Conservation (phyloP, 2,797 vertebrate species). For the Bryconaethiops microstoma region DNA sequence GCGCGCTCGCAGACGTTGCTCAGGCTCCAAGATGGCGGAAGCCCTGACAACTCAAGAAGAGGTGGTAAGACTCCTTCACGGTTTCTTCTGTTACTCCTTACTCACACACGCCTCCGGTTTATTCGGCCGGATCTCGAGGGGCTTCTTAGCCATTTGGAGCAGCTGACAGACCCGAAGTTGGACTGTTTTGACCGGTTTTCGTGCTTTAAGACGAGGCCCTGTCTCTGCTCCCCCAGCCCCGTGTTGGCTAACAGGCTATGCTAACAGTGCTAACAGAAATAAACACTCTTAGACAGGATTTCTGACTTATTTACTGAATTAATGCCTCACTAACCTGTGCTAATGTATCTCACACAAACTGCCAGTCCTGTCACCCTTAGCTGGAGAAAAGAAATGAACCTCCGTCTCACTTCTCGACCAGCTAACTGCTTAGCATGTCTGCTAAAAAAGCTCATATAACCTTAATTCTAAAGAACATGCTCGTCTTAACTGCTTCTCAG, state of each 20-base stretch:
- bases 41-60: conserved; percentile 86
- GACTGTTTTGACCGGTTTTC: neutral
- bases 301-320: neutral
- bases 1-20: conserved; percentile 81
- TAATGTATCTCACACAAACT: neutral
- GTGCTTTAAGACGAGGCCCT: conserved; percentile 15
- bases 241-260: neutral
- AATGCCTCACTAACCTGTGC: neutral
- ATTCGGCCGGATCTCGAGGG: neutral
- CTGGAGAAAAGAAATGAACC: neutral
- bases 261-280: neutral
- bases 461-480: no score
- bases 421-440: neutral
- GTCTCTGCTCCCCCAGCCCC: conserved; percentile 6
- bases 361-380: neutral
- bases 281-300: neutral
- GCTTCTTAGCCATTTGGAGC: no score
- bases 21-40: conserved; percentile 89
- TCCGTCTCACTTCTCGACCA: neutral
- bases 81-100: neutral
- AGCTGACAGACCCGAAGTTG: neutral
- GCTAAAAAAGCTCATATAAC: neutral
- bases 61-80: conserved; percentile 77
- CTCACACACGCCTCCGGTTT: fast-evolving
- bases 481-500: no score